Evolutionary conservation across 53 echinoderm and acorn worm species (phyloP), one percentile per base, ranked within the genome.

Genomic region (Echinometra lucunter): DNA sequence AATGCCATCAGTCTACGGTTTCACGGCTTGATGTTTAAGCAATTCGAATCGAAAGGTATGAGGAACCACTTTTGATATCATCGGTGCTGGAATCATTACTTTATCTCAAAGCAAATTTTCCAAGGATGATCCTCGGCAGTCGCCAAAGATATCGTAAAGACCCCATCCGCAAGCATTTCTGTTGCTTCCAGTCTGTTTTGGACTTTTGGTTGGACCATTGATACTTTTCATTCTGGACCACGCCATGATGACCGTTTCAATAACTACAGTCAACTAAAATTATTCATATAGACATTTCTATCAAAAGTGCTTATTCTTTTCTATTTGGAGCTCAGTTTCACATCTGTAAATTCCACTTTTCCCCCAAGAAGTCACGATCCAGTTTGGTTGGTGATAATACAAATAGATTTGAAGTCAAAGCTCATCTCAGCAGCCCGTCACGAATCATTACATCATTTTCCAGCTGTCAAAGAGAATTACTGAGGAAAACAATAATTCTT

Each of bases 381-480:
- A 81, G 21, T 81, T 81, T 81, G 15, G 40, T 21, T 81, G 72
- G 72, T 13, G 35, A 35, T 72, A 72, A 72, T 72, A 72, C 34
- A 72, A 34, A 72, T 72, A 35, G 72, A 35, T 72, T 72, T 72
- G 13, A 72, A 70, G 28, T 72, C 72, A 81, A 42, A 81, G 23
- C 81, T 42, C 81, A 40, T 42, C 81, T 23, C 13, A 9, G 4
- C 40, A 35, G 9, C 40, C 81, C 9, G 74, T 74, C 74, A 74
- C 74, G 15, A 74, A 81, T 81, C 44, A 42, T 81, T 44, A 81
- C 1, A 42, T 81, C 42, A 42, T 12, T 44, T 23, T 81, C 44
- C 81, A 81, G 81, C 81, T 81, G 81, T 81, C 81, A 42, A 23
- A 81, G 44, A 81, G 25, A 81, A 18, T 9, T 44, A 81, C 81